A percentile compares a stretch with the other conserved stretches of the same genome.
phyloP scores from a whole-genome alignment of 92 coral and sea anemone species.

The Siderastrea siderea region DNA sequence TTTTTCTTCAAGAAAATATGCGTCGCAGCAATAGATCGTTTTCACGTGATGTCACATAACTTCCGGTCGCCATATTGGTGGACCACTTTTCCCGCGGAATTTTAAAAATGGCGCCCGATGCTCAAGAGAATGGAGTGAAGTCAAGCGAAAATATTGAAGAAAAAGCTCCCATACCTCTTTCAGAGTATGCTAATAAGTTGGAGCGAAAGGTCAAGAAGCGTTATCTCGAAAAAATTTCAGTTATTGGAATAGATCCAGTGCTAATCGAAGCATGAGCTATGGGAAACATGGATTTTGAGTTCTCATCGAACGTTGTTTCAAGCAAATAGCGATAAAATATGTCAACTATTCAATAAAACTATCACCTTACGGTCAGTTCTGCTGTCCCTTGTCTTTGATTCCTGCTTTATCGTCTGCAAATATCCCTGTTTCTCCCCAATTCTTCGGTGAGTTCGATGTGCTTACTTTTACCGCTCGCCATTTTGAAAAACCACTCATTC shows the following conservation, averaged over 20 bases:
- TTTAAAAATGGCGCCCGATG: neutral
- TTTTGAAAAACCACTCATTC: too few relatives aligned
- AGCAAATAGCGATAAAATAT: too few relatives aligned
- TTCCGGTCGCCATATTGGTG: constrained; percentile 54
- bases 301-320: too few relatives aligned
- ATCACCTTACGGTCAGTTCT: too few relatives aligned
- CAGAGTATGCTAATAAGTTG: constrained; percentile 30
- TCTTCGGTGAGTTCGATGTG: too few relatives aligned
- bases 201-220: constrained; percentile 22
- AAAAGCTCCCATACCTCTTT: constrained; percentile 22
- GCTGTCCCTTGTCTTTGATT: too few relatives aligned
- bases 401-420: too few relatives aligned
- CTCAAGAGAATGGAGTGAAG: constrained; percentile 19
- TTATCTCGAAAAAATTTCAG: constrained; percentile 35
- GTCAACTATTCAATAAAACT: too few relatives aligned
- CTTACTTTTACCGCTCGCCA: too few relatives aligned
- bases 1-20: neutral
- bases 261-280: neutral
- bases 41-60: constrained; percentile 31
- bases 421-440: too few relatives aligned
- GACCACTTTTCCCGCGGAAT: constrained; percentile 21
- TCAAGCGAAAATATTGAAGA: constrained; percentile 28
- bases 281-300: too few relatives aligned
- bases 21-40: neutral
- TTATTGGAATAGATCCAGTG: constrained; percentile 9